Evolutionary conservation across 1,140 invertebrate genomes (phyloP).

Genomic region (Saccostrea cuccullata): DNA sequence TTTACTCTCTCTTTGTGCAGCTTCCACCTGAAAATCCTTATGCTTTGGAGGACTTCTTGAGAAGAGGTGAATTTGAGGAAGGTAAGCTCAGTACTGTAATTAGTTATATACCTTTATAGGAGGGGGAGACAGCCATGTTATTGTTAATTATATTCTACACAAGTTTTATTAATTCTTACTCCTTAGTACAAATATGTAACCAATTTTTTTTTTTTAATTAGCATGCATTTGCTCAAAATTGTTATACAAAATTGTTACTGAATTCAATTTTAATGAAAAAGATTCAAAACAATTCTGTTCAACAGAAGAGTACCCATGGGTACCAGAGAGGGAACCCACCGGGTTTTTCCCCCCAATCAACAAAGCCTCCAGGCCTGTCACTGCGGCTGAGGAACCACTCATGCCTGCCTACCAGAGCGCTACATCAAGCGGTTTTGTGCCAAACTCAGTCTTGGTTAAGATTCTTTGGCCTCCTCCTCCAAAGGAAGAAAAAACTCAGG

Average conservation of each 20-base stretch:
- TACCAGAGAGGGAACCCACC: conserved; percentile 67
- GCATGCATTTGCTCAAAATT: neutral
- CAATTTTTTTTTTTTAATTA: too few relatives aligned
- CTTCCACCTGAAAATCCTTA: conserved; percentile 48
- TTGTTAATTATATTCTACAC: too few relatives aligned
- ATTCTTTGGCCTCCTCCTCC: conserved; percentile 70
- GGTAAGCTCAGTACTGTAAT: conserved; percentile 12
- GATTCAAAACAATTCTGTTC: conserved; percentile 26
- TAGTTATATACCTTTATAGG: too few relatives aligned
- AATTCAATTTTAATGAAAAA: neutral
- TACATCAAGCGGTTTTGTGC: conserved; percentile 69
- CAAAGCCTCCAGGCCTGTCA: conserved; percentile 43
- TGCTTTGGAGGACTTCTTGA: conserved; percentile 40
- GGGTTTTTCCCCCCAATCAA: conserved; percentile 72
- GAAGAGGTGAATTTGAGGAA: conserved; percentile 43
- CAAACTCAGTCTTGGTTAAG: conserved; percentile 75
- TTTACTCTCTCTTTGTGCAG: conserved; percentile 26
- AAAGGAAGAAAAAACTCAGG: conserved; percentile 41
- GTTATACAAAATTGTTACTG: neutral
- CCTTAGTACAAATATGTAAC: too few relatives aligned
- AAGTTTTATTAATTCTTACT: too few relatives aligned
- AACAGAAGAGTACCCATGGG: conserved; percentile 61
- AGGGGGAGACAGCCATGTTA: too few relatives aligned
- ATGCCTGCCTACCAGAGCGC: conserved; percentile 59
- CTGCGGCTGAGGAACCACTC: conserved; percentile 54